These are phyloP conservation scores for Amblyjoppa fuscipennis DNA, from an alignment of 2,888 invertebrate genomes.

Conservation along the genomic window DNA sequence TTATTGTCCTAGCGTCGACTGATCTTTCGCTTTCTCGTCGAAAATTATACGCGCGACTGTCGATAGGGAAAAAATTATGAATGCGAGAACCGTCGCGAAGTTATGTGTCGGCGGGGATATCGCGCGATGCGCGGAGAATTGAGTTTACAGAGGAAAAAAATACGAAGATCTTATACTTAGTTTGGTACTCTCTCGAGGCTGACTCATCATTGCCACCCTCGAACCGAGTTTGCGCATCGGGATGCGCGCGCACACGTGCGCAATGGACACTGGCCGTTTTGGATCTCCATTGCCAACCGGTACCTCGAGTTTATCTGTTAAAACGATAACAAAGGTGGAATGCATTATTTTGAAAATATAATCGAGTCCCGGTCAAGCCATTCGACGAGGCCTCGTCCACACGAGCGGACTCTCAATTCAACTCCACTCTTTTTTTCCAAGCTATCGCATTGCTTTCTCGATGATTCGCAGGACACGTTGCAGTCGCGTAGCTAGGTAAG, in stretches of 20 bases:
- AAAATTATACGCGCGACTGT: background rate
- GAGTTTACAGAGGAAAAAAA: slow-evolving; percentile 8
- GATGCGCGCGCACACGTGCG: slow-evolving; percentile 41
- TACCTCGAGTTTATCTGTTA: slow-evolving; percentile 26
- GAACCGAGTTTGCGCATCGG: slow-evolving; percentile 35
- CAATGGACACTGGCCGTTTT: slow-evolving; percentile 19
- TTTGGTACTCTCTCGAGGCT: slow-evolving; percentile 44
- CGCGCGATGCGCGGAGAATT: background rate
- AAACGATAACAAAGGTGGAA: slow-evolving; percentile 44
- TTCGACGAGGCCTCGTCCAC: background rate
- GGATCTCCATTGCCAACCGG: slow-evolving; percentile 43
- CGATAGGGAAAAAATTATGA: background rate
- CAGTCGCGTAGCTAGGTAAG: slow-evolving; percentile 31
- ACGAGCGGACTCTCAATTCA: background rate
- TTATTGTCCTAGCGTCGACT: background rate
- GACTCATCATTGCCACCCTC: slow-evolving; percentile 42
- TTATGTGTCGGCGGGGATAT: background rate
- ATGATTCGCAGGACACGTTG: slow-evolving; percentile 40
- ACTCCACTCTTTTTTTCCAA: background rate
- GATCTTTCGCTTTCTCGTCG: background rate
- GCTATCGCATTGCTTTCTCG: slow-evolving; percentile 2
- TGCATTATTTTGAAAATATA: slow-evolving; percentile 30
- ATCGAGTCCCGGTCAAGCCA: background rate
- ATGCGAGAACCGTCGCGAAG: background rate
- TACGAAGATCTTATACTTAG: background rate